phyloP scores from a whole-genome alignment of 2,888 invertebrate genomes.

The Hemistola chrysoprasaria region DNA sequence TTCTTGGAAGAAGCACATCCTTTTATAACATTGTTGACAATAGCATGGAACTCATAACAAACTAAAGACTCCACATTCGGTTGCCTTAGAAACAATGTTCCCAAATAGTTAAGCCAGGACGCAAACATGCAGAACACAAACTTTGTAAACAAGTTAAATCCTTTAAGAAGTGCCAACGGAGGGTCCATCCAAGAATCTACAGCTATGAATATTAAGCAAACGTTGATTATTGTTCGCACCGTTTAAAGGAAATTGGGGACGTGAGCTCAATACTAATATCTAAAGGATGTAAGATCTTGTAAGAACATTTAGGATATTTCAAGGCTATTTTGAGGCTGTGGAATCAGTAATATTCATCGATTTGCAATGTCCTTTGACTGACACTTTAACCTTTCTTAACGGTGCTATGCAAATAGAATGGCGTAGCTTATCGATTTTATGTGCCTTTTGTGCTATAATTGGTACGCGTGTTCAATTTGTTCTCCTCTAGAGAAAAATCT shows the following conservation, averaged over 20 bases:
- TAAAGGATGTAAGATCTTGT: slow-evolving; percentile 11
- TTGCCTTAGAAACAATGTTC: no score
- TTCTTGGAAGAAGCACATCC: no score
- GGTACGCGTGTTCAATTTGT: no score
- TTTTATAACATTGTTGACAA: no score
- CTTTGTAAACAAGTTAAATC: slow-evolving; percentile 22
- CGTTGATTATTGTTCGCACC: slow-evolving; percentile 64
- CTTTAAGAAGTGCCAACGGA: slow-evolving; percentile 18
- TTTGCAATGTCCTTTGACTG: slow-evolving; percentile 5
- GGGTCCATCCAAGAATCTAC: slow-evolving; percentile 27
- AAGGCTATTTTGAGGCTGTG: slow-evolving; percentile 14
- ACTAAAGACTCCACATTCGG: no score
- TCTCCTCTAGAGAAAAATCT: no score
- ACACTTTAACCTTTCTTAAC: slow-evolving; percentile 3
- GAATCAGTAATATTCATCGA: slow-evolving; percentile 13
- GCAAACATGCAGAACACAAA: slow-evolving; percentile 13
- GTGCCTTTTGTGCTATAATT: no score
- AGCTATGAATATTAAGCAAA: slow-evolving; percentile 42
- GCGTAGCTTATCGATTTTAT: no score
- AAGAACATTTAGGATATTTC: slow-evolving; percentile 6
- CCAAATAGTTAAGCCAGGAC: neutral
- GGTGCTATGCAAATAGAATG: no score
- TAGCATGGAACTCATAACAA: no score
- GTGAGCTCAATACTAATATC: slow-evolving; percentile 37
- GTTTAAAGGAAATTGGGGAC: slow-evolving; percentile 63